Evolutionary conservation across 2,888 invertebrate genomes (phyloP).

Genomic region (Thysanoteuthis rhombus): DNA sequence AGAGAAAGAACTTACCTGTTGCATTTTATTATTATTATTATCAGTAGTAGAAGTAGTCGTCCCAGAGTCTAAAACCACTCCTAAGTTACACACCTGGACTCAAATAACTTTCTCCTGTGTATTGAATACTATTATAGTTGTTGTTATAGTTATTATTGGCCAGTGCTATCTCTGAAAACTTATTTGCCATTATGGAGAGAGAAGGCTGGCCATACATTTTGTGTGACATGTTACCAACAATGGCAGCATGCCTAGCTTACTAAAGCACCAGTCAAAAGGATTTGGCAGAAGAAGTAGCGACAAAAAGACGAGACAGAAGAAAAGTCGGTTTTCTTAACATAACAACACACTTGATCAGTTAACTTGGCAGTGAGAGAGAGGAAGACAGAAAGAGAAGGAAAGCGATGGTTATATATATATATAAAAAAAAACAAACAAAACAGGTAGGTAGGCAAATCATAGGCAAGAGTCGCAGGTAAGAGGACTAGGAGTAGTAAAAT

Average conservation of each 20-base stretch:
- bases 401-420: too few species aligned
- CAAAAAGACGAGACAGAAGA: neutral
- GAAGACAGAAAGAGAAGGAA: neutral
- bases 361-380: neutral
- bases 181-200: neutral
- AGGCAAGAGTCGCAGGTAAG: too few species aligned
- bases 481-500: too few species aligned
- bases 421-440: too few species aligned
- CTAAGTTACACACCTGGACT: neutral
- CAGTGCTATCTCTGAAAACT: neutral
- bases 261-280: neutral
- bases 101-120: neutral
- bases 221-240: neutral
- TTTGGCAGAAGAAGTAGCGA: neutral
- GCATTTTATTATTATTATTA: neutral
- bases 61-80: neutral
- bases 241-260: neutral
- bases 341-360: too few species aligned
- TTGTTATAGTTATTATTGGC: neutral
- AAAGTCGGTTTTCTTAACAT: neutral
- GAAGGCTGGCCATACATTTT: neutral
- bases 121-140: neutral
- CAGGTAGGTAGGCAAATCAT: too few species aligned
- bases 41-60: neutral
- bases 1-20: neutral